Conservation (phyloP, 2,888 invertebrate genomes). For the Ormyrus labotus region DNA sequence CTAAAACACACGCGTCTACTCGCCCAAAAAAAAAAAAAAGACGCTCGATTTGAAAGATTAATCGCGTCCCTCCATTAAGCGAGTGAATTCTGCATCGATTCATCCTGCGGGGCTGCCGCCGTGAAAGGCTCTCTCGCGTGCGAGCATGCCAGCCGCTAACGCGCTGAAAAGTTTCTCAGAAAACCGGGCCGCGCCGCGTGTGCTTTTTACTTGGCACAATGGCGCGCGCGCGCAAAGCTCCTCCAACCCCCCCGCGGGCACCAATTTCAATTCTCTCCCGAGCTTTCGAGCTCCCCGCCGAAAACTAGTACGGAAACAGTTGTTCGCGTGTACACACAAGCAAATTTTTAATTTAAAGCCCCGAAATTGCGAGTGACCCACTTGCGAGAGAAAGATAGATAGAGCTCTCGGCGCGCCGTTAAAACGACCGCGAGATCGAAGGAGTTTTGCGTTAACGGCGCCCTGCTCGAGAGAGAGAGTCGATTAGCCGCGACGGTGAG, state of each 20-base stretch:
- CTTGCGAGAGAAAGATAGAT: not conserved
- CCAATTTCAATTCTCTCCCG: too few relatives aligned
- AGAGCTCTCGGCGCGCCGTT: not conserved
- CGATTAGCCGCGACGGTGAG: not conserved
- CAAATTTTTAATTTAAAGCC: constrained; percentile 47
- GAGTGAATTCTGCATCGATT: too few relatives aligned
- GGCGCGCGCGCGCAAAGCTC: not conserved
- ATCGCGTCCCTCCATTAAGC: too few relatives aligned
- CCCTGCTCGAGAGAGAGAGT: not conserved
- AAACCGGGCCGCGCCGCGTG: not conserved
- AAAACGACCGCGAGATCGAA: not conserved
- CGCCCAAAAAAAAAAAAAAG: too few relatives aligned
- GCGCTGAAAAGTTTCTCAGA: constrained; percentile 39
- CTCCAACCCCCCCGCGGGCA: not conserved
- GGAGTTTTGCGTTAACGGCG: constrained; percentile 13
- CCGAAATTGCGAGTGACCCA: constrained; percentile 7
- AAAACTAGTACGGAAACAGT: constrained; percentile 46
- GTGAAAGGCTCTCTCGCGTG: too few relatives aligned
- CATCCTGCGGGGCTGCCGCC: not conserved
- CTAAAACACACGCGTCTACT: too few relatives aligned
- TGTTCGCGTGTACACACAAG: constrained; percentile 33
- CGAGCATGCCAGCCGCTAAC: not conserved
- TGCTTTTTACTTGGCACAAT: constrained; percentile 28
- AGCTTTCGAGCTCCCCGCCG: not conserved
- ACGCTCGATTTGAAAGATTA: too few relatives aligned